Conservation (phyloP, 2,113 vertebrate genomes). For the rabbit (Oryctolagus cuniculus) region DNA sequence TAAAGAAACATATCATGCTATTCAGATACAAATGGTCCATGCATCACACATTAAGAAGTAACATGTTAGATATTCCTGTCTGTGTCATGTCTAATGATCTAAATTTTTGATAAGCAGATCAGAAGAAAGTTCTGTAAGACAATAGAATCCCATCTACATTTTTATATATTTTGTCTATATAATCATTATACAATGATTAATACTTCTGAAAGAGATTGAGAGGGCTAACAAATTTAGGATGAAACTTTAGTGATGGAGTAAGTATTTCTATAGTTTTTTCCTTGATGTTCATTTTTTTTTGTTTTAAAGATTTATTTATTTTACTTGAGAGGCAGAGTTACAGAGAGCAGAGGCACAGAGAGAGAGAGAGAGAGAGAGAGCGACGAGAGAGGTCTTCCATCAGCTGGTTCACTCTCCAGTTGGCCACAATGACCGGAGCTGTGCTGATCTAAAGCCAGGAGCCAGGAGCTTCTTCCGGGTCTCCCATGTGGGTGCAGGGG, state of each 20-base stretch:
- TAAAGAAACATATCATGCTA: background rate
- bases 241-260: fast-evolving
- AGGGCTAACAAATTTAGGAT: background rate
- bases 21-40: background rate
- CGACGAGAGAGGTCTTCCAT: too few relatives aligned
- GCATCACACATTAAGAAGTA: background rate
- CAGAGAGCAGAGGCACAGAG: too few relatives aligned
- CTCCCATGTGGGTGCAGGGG: too few relatives aligned
- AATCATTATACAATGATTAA: background rate
- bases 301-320: too few relatives aligned
- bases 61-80: background rate
- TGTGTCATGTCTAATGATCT: background rate
- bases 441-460: too few relatives aligned
- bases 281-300: background rate
- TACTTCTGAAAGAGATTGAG: background rate
- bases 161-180: background rate
- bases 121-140: background rate
- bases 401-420: too few relatives aligned
- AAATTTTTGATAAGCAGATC: background rate
- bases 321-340: too few relatives aligned
- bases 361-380: too few relatives aligned
- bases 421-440: too few relatives aligned
- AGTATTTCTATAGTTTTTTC: background rate
- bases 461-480: too few relatives aligned
- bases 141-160: background rate